Percentiles rank a stretch among this genome's conserved stretches.
phyloP scores from a whole-genome alignment of 2,797 vertebrate genomes.

The Falco berigora region DNA sequence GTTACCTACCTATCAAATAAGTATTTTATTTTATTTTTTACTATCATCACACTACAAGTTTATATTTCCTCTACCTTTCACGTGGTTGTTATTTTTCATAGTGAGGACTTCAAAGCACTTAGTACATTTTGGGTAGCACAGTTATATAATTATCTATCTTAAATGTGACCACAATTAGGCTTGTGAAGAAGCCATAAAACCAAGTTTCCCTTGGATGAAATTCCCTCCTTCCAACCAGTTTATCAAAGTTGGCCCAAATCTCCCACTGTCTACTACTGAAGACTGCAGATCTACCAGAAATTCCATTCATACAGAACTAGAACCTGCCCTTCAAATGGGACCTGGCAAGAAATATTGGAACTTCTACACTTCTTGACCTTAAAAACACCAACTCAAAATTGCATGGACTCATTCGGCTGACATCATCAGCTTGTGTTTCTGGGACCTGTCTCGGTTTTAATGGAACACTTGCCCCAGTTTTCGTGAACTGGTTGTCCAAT shows the following conservation, averaged over 20 bases:
- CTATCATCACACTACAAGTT: background rate
- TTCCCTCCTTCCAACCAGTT: background rate
- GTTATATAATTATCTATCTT: background rate
- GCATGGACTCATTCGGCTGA: background rate
- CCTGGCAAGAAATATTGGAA: slow-evolving; percentile 53
- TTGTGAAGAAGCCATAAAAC: background rate
- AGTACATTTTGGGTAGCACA: background rate
- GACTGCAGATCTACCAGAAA: background rate
- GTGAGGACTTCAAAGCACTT: background rate
- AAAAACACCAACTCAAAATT: slow-evolving; percentile 64
- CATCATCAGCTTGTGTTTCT: slow-evolving; percentile 34
- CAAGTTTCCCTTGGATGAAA: background rate
- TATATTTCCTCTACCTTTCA: background rate
- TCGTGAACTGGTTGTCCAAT: slow-evolving; percentile 16
- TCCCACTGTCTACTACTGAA: background rate
- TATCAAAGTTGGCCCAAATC: background rate
- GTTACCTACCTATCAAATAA: background rate
- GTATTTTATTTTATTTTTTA: background rate
- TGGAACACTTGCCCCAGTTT: background rate
- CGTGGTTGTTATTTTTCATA: background rate
- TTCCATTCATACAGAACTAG: slow-evolving; percentile 38
- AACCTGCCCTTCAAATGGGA: slow-evolving; percentile 25
- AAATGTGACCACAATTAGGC: background rate
- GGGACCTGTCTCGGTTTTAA: slow-evolving; percentile 43
- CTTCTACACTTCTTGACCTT: slow-evolving; percentile 48